Conservation (phyloP, 2,113 vertebrate species). For the Martes martes region DNA sequence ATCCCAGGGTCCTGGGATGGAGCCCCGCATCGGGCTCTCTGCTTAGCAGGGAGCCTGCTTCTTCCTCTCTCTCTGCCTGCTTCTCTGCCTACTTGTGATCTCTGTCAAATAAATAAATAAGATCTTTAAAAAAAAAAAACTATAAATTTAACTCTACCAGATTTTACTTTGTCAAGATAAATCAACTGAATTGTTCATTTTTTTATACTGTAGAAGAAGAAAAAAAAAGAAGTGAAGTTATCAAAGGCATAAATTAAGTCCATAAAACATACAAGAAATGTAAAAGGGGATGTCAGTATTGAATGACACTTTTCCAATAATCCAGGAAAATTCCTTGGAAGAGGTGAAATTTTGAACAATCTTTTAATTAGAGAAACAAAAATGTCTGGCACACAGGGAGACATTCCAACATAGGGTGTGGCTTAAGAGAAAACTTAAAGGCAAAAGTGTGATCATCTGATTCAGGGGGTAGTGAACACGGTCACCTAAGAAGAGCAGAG, state of each 20-base stretch:
- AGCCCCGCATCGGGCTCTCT: no score
- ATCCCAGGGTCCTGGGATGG: no score
- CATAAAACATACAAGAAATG: background rate
- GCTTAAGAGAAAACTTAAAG: slow-evolving; percentile 19
- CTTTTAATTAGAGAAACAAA: background rate
- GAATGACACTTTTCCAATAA: background rate
- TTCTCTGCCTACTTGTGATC: no score
- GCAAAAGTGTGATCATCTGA: background rate
- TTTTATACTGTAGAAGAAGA: background rate
- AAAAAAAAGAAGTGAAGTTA: background rate
- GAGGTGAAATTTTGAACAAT: background rate
- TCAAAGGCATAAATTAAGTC: background rate
- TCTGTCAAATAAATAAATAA: no score
- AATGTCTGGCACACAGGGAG: background rate
- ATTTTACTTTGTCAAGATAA: background rate
- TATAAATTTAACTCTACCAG: background rate
- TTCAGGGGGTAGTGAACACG: background rate
- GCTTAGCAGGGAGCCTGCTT: no score
- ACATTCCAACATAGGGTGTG: slow-evolving; percentile 2
- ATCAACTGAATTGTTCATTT: background rate
- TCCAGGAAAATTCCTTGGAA: background rate
- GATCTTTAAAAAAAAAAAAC: background rate
- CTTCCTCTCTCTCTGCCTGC: no score
- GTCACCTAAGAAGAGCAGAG: background rate
- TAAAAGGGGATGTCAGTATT: background rate